Percentiles rank a stretch among this genome's conserved stretches.
Conservation (phyloP, 2,797 vertebrate species). For the Sphenodon punctatus region DNA sequence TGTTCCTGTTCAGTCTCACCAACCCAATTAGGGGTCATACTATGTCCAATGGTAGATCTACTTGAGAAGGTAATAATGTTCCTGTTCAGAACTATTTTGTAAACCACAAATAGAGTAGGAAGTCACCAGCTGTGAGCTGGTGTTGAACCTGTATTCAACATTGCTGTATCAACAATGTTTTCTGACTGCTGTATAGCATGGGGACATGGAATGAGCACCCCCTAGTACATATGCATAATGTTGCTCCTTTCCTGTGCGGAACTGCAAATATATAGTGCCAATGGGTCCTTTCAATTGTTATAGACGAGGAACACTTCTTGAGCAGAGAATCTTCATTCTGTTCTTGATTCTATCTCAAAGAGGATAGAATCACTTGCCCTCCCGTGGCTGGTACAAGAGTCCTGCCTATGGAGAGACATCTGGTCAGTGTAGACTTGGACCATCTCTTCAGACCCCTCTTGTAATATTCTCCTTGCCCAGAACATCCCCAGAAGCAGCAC, state of each 20-base stretch:
- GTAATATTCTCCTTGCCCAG: no score
- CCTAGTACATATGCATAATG: neutral
- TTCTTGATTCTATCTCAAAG: no score
- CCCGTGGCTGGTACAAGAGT: no score
- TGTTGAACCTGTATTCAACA: no score
- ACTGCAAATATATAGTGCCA: neutral
- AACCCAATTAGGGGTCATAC: neutral
- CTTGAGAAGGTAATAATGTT: neutral
- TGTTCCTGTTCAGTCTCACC: neutral
- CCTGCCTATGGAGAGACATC: no score
- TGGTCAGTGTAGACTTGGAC: no score
- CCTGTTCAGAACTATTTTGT: neutral
- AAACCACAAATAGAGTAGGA: neutral
- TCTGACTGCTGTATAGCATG: constrained; percentile 19
- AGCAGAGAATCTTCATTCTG: no score
- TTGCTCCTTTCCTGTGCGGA: neutral
- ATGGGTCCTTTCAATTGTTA: no score
- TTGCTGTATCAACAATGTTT: no score
- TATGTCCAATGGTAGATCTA: rapidly evolving
- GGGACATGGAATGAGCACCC: constrained; percentile 15
- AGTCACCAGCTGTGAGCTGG: neutral
- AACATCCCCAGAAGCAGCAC: neutral
- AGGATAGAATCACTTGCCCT: no score
- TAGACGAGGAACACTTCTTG: no score
- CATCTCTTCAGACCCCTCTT: no score